Conservation (phyloP, 2,797 vertebrate genomes). For the Eospalax fontanierii region DNA sequence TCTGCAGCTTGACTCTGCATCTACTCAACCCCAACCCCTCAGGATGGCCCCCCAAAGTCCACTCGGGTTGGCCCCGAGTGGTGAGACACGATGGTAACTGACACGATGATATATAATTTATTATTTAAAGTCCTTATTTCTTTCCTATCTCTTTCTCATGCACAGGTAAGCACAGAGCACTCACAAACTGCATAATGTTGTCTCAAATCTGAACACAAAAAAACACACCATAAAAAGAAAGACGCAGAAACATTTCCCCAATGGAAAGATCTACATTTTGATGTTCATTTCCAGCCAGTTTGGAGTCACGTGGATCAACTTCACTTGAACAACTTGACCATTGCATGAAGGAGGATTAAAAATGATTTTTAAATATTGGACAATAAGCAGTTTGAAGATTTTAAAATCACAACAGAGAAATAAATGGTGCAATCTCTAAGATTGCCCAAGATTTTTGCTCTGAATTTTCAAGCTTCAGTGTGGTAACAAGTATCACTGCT, state of each 20-base stretch:
- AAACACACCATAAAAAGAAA: not conserved
- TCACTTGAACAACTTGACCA: not conserved
- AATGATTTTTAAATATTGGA: not conserved
- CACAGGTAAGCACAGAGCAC: not conserved
- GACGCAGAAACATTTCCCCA: not conserved
- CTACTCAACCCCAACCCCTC: too few species aligned
- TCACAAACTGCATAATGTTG: not conserved
- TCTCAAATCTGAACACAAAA: not conserved
- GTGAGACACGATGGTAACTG: too few species aligned
- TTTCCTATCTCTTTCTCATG: not conserved
- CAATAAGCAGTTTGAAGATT: not conserved
- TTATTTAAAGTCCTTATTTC: not conserved
- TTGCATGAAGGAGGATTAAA: accelerated
- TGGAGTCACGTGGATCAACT: not conserved
- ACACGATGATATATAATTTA: too few species aligned
- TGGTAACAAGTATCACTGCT: not conserved
- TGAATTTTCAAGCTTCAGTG: not conserved
- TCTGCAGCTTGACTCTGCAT: too few species aligned
- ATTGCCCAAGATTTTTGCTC: not conserved
- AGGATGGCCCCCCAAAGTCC: too few species aligned
- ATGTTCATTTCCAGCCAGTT: not conserved
- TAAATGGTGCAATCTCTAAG: not conserved
- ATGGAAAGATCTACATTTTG: not conserved
- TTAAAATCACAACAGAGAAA: not conserved
- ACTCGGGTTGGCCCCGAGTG: too few species aligned